Evolutionary conservation across 2,797 vertebrate genomes (phyloP), one percentile per base, ranked within the genome.

Genomic region (Emys orbicularis): DNA sequence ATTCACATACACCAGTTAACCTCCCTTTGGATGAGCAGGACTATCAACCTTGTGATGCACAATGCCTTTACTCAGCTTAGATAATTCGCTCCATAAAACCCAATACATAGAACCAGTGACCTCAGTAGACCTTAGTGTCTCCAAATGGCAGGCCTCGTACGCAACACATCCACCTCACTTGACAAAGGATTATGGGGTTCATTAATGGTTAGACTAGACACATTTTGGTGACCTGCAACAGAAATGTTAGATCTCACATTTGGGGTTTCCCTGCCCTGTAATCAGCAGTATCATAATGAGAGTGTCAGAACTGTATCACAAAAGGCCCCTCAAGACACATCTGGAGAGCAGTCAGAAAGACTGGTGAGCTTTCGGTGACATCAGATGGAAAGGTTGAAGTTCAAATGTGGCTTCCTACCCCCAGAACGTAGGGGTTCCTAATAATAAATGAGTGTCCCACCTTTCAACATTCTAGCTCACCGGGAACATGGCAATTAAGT

Each of bases 61-160:
- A 76, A 11, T 47, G 27, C 44, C 25, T 47, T 47, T 27, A 0
- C 10, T 82, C 76, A 52, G 15, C 53, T 89, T 57, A 0, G 0
- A 86, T 0, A 0, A 6, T 76, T 86, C 79, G 44, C 9, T 8
- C 77, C 27, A 5, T 31, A 88, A 90, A 91, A 68, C 9, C 2
- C n/a, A 84, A 47, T 9, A 56, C 3, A 80, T 2, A 80, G 53
- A 84, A 86, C 21, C 8, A 61, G 15, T 13, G 34, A 91, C 54
- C 5, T 56, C 29, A n/a, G 18, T 3, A 16, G 54, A 80, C 15
- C 4, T 41, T 12, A 53, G 19, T 1, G 0, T 49, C 88, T 91
- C n/a, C 56, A 68, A 10, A 12, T 83, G 8, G 37, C 37, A 84
- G 88, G 29, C 11, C 84, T 54, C 21, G 65, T 29, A 52, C 1